Base-by-base conservation (phyloP, 1,140 invertebrate species). In the Rhagoletis zephyria region DNA sequence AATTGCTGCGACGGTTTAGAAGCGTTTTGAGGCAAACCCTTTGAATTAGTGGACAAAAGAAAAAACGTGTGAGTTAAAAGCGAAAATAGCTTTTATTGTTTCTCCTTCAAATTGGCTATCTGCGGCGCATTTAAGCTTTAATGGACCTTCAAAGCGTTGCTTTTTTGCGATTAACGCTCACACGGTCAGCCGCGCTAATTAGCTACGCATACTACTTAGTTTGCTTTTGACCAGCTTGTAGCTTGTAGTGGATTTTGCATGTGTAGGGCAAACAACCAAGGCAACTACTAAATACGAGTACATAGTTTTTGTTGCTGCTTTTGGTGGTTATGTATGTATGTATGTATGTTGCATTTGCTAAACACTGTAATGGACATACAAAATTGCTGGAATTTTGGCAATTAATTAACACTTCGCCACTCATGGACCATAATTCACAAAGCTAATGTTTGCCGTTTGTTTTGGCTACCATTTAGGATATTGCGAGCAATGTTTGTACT, bases 321-420 rank as follows among this genome's bases (percentile, higher is more conserved):
- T n/a, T 7, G 51, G 5, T 56, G 30, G 51, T 56, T 56, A 56
- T 5, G 10, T 56, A 56, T 30, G 30, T 56, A 56, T 5, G 10
- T 56, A 56, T 30, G 30, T 30, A 30, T 30, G 63, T 30, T 64
- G 63, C n/a, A 64, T 64, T 64, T 64, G n/a, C 9, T 64, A 16
- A 64, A 40, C 40, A 30, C 40, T 1, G n/a, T 64, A 64, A 30
- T 64, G 63, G n/a, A 0, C 64, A 42, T 10, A 67, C 40, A 7
- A 7, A 5, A 56, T 64, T 64, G 64, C 64, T 19, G 30, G 19
- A 40, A 30, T 30, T 67, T 67, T 42, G 19, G 9, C 64, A 67
- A 67, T 40, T 67, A 30, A 67, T 67, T 67, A 30, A 67, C 64
- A 40, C 64, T 67, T 67, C 64, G 19, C 64, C 30, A 67, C 40